Base-by-base conservation (phyloP, 2,113 vertebrate genomes). In the Anseranas semipalmata region DNA sequence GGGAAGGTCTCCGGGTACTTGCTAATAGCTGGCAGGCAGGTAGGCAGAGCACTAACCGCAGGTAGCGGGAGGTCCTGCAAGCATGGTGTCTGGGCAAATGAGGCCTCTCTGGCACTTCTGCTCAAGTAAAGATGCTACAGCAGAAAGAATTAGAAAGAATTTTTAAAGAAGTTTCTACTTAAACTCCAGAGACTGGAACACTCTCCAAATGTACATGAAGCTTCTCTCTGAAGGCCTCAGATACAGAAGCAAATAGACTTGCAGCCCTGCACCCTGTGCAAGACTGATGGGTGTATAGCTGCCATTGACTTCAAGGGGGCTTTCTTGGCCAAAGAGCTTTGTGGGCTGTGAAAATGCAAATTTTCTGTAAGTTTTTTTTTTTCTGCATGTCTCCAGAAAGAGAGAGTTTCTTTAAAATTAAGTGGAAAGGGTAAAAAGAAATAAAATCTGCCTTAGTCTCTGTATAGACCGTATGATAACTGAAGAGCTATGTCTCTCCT, bases 1-100 rank as follows among this genome's bases (percentile, higher is more conserved):
- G 32, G 37, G 28, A 76, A 76, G 27, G 58, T 76, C 53, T 25
- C 41, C 2, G 5, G 16, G 11, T 50, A 12, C 71, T 73, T 41
- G 27, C 32, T 74, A 55, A 20, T 10, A 62, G 25, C 7, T 84
- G 46, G 8, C 30, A 67, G 53, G 7, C 41, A 66, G 33, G 4
- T 35, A 35, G 33, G 15, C 9, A 55, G 53, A 63, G 9, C 30
- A 10, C 30, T 39, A 35, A 41, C 37, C 1, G 0, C 15, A 28
- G 35, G 24, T 87, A 85, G 65, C 2, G 8, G 27, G 30, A 85
- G 25, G 4, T 10, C 21, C 37, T 80, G 37, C 37, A 39, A 43
- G 30, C 3, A 9, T 2, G 2, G 10, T 24, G 39, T 18, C 28
- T 25, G 6, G 14, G 24, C 0, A 1, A 11, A 12, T 58, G 46